These are phyloP conservation scores for Quadroppia sp. DNA, from an alignment of 2,888 invertebrate species.

Conservation along the genomic window DNA sequence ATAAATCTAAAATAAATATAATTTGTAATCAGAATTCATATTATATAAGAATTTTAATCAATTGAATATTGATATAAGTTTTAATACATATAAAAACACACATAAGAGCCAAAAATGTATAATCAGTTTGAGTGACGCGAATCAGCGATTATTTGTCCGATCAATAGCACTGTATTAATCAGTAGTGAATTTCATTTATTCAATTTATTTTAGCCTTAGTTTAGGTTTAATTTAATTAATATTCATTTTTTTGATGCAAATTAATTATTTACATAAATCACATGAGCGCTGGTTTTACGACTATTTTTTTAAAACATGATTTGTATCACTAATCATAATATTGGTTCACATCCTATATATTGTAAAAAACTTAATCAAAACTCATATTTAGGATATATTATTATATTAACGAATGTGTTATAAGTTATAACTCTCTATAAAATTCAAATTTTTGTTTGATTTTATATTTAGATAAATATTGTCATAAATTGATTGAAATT, in stretches of 20 bases:
- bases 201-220: not conserved
- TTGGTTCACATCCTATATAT: conserved; percentile 4
- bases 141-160: not conserved
- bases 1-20: not conserved
- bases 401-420: no score
- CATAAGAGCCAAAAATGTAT: not conserved
- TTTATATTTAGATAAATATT: no score
- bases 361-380: not conserved
- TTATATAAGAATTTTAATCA: not conserved
- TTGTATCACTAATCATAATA: conserved; percentile 1
- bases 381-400: not conserved
- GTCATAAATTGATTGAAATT: no score
- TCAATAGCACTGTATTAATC: conserved; percentile 7
- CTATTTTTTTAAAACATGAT: not conserved
- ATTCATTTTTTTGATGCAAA: conserved; percentile 9
- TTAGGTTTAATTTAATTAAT: conserved; percentile 2
- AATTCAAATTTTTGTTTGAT: no score
- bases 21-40: not conserved
- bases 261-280: conserved; percentile 19
- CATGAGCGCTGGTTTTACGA: not conserved
- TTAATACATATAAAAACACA: not conserved
- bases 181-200: conserved; percentile 12
- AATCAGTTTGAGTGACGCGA: not conserved
- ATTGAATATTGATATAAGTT: not conserved
- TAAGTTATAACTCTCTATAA: no score